phyloP scores from a whole-genome alignment of 2,113 vertebrate genomes.

The Syrrhaptes paradoxus region DNA sequence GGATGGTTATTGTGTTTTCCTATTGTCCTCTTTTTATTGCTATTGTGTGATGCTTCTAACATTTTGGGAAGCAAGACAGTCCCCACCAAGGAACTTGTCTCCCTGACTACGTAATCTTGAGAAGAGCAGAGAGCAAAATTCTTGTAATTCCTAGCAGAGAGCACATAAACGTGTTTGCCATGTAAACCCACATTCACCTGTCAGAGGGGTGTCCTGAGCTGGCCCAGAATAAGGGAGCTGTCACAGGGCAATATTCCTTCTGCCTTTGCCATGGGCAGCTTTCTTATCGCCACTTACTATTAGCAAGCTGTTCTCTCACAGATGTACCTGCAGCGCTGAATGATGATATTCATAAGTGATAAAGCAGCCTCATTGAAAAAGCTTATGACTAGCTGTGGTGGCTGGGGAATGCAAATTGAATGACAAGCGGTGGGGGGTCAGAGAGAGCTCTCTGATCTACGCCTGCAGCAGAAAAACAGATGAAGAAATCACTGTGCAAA shows the following conservation, averaged over 20 bases:
- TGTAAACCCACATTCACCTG: not conserved
- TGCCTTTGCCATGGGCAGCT: not conserved
- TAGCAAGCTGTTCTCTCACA: not conserved
- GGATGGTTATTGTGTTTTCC: not conserved
- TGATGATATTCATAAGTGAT: not conserved
- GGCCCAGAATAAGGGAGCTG: not conserved
- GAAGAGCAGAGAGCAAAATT: not conserved
- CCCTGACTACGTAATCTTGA: not conserved
- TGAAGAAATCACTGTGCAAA: not conserved
- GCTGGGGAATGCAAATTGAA: not conserved
- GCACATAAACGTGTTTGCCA: fast-evolving
- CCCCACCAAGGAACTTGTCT: not conserved
- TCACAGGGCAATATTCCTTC: not conserved
- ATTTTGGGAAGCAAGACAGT: not conserved
- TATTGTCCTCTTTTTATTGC: not conserved
- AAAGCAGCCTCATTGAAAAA: not conserved
- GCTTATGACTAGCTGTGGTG: not conserved
- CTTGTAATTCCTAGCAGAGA: not conserved
- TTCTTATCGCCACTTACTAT: not conserved
- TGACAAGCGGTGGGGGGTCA: not conserved
- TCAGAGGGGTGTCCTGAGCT: not conserved
- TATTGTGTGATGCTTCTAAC: not conserved
- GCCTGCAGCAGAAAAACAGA: not conserved
- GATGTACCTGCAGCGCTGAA: not conserved
- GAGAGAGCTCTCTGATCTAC: not conserved